Base-by-base conservation (phyloP, 2,797 vertebrate genomes). In the Myripristis murdjan region DNA sequence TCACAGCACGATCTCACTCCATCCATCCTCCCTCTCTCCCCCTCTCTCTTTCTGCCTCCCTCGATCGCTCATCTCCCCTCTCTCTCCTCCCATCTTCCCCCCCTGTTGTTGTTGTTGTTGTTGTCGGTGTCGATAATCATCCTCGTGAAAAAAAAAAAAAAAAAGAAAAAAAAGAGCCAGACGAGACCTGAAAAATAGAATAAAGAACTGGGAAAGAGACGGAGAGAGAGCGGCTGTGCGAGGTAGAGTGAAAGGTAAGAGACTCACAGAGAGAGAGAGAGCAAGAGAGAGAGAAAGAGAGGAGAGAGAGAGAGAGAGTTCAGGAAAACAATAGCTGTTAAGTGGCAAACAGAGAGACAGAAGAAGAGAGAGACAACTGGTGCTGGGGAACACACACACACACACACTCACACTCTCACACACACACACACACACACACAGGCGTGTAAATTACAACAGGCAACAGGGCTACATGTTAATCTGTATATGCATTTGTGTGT, bases 61-160 rank as follows among this genome's bases (percentile, higher is more conserved):
- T 52, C 22, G 16, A 28, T 28, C 37, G 53, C 60, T 15, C 76
- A 4, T 70, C 69, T 53, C 22, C 28, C 28, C 39, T 86, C 85
- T 84, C 86, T 82, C 93, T 90, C 93, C 90, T 80, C 70, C 48
- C 11, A 59, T 85, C 82, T 78, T 81, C 70, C 59, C 65, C 71
- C 77, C 78, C 82, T 80, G 72, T 64, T 73, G 31, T 52, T 10
- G n/a, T 20, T n/a, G 15, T 28, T 80, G 72, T 51, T 71, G 79
- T 35, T 73, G 70, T 58, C 44, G 65, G 22, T 83, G 88, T 89
- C 85, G 84, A 88, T 90, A 91, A 89, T 89, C 75, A 89, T 81
- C 82, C 81, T 84, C 83, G 79, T 77, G 80, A 66, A 87, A 79
- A 82, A 87, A 59, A 72, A 85, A 73, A 56, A 66, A 22, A n/a